Conservation (phyloP, 1,140 invertebrate species). For the Drosophila leontia region DNA sequence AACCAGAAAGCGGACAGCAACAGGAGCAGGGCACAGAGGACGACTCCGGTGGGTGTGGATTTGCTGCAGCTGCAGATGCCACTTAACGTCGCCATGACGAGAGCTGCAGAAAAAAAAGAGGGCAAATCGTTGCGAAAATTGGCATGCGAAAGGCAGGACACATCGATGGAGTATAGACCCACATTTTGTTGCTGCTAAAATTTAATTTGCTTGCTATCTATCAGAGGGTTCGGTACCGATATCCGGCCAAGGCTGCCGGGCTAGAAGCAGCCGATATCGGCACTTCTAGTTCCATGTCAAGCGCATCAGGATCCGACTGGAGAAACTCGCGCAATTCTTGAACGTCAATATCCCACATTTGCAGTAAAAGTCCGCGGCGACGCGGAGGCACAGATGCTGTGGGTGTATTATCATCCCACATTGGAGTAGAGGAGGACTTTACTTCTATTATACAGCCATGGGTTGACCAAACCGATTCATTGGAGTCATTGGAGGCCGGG, state of each 20-base stretch:
- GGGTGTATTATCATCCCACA: no score
- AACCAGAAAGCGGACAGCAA: constrained; percentile 8
- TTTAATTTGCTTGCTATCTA: background rate
- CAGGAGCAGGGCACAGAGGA: background rate
- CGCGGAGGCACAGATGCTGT: background rate
- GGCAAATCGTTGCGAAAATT: constrained; percentile 4
- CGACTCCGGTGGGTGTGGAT: background rate
- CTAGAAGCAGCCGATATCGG: no score
- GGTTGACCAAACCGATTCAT: background rate
- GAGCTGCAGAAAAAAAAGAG: constrained; percentile 2
- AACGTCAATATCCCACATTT: background rate
- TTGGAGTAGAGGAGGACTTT: no score
- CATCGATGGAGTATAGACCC: background rate
- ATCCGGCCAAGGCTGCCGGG: constrained; percentile 3
- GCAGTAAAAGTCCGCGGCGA: background rate
- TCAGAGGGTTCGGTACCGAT: background rate
- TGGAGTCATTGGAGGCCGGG: background rate
- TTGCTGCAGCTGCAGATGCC: constrained; percentile 26
- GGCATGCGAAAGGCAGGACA: constrained; percentile 1
- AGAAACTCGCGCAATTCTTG: no score
- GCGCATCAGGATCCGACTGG: no score
- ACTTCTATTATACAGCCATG: background rate
- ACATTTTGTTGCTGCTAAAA: background rate
- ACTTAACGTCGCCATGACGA: constrained; percentile 23
- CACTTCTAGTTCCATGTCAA: no score